Percentiles rank a stretch among this genome's conserved stretches.
phyloP scores from a whole-genome alignment of 2,113 vertebrate species.

The Bubalus kerabau region DNA sequence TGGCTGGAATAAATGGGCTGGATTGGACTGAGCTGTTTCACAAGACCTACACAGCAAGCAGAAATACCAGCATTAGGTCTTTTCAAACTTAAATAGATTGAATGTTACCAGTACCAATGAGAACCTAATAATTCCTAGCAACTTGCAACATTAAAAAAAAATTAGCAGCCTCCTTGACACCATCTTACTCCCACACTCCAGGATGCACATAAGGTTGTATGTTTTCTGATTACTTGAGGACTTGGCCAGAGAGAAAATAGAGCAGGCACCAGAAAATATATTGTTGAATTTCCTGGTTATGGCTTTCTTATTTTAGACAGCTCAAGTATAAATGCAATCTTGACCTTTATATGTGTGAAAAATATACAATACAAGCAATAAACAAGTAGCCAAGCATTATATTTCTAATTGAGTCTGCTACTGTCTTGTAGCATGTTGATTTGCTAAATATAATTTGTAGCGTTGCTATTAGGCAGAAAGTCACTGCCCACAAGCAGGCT shows the following conservation, averaged over 20 bases:
- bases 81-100: slow-evolving; percentile 18
- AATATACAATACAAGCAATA: slow-evolving; percentile 18
- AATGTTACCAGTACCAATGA: not conserved
- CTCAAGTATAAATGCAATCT: slow-evolving; percentile 21
- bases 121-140: slow-evolving; percentile 2
- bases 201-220: not conserved
- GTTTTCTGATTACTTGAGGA: slow-evolving; percentile 1
- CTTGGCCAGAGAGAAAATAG: slow-evolving; percentile 18
- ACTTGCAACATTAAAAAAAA: not conserved
- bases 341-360: slow-evolving; percentile 67
- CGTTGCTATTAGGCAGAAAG: slow-evolving; percentile 54
- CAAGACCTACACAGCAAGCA: not conserved
- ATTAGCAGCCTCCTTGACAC: not conserved
- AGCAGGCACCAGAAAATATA: not conserved
- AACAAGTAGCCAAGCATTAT: slow-evolving; percentile 28
- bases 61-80: not conserved
- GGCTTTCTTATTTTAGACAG: slow-evolving; percentile 59
- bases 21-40: not conserved
- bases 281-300: slow-evolving; percentile 24
- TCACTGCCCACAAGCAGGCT: slow-evolving; percentile 46
- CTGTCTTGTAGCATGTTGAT: slow-evolving; percentile 43
- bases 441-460: slow-evolving; percentile 40
- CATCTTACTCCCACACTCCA: not conserved
- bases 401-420: slow-evolving; percentile 47
- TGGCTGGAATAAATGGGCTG: not conserved